Percentiles rank a stretch among this genome's conserved stretches.
phyloP scores from a whole-genome alignment of 1,140 invertebrate genomes.

The Plodia interpunctella region DNA sequence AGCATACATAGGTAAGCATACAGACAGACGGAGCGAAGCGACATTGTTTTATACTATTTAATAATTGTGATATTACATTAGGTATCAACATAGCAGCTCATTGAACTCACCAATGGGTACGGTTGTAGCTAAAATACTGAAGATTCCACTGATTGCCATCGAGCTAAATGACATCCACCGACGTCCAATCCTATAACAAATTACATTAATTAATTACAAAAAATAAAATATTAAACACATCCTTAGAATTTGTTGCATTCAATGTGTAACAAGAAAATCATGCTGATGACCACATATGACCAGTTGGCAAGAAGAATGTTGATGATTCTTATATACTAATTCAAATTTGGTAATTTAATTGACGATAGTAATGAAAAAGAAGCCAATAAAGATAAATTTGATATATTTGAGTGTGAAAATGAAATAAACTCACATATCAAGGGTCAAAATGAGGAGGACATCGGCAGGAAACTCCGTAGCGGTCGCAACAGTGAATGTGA shows the following conservation, averaged over 20 bases:
- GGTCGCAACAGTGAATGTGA: slow-evolving; percentile 89
- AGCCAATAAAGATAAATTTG: too few relatives aligned
- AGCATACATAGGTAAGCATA: too few relatives aligned
- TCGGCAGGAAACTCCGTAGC: slow-evolving; percentile 90
- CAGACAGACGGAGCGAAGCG: too few relatives aligned
- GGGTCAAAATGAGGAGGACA: slow-evolving; percentile 84
- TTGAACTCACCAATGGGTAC: slow-evolving; percentile 80
- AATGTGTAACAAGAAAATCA: too few relatives aligned
- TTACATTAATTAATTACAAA: too few relatives aligned
- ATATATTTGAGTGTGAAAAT: neutral
- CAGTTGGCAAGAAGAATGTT: too few relatives aligned
- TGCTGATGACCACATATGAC: too few relatives aligned
- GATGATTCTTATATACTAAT: too few relatives aligned
- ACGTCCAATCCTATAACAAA: slow-evolving; percentile 82
- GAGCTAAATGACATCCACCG: slow-evolving; percentile 89
- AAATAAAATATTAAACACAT: neutral
- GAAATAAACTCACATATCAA: slow-evolving; percentile 78
- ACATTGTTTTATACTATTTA: neutral
- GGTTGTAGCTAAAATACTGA: slow-evolving; percentile 84
- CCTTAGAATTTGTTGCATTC: neutral
- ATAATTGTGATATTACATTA: too few relatives aligned
- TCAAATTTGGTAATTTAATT: too few relatives aligned
- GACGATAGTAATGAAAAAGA: too few relatives aligned
- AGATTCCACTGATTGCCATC: slow-evolving; percentile 86
- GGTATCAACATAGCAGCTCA: neutral